Evolutionary conservation across 2,888 invertebrate species (phyloP).

Genomic region (Holacanthella duospinosa): DNA sequence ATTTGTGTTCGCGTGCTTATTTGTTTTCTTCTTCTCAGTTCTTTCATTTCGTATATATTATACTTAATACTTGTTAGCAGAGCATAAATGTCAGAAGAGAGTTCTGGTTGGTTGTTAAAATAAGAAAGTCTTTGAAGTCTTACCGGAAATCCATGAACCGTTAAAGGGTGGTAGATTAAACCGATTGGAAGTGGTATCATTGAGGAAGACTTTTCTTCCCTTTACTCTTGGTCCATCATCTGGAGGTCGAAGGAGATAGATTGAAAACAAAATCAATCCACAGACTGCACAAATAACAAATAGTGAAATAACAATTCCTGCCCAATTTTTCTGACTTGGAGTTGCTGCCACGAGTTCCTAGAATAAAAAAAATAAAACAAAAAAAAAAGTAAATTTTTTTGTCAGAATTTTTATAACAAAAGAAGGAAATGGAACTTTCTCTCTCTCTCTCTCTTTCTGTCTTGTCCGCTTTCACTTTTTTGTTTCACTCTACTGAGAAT

Average conservation of each 20-base stretch:
- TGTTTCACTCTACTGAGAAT: too few relatives aligned
- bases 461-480: too few relatives aligned
- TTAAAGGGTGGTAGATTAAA: slow-evolving; percentile 53
- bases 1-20: neutral
- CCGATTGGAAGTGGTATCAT: slow-evolving; percentile 47
- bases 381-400: neutral
- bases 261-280: slow-evolving; percentile 80
- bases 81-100: neutral
- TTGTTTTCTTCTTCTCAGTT: neutral
- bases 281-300: slow-evolving; percentile 81
- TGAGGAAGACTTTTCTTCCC: slow-evolving; percentile 57
- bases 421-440: neutral
- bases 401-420: neutral
- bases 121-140: slow-evolving; percentile 21
- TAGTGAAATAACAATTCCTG: slow-evolving; percentile 82
- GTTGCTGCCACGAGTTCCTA: slow-evolving; percentile 83
- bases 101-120: neutral
- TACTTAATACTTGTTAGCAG: neutral
- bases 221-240: slow-evolving; percentile 59
- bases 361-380: slow-evolving; percentile 13
- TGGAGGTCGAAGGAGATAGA: slow-evolving; percentile 74
- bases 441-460: too few relatives aligned
- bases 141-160: slow-evolving; percentile 64
- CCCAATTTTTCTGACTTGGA: slow-evolving; percentile 83
- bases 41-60: neutral